phyloP scores from a whole-genome alignment of 2,797 vertebrate genomes.

The Meda fulgida region DNA sequence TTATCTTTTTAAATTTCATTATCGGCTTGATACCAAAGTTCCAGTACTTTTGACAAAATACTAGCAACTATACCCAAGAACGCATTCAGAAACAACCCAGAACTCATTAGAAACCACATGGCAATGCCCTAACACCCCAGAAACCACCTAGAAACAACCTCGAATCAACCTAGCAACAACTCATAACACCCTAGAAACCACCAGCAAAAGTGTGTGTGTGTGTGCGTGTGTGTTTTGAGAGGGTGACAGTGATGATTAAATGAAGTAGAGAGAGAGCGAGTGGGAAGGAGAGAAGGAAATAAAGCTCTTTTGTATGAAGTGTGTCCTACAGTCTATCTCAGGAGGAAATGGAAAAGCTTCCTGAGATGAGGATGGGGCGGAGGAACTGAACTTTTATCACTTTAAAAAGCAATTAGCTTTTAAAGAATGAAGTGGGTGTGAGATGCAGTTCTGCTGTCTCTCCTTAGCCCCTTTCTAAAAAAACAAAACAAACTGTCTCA shows the following conservation, averaged over 20 bases:
- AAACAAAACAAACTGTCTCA: background rate
- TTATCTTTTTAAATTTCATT: background rate
- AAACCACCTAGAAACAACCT: background rate
- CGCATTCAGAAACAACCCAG: background rate
- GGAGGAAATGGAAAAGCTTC: constrained; percentile 36
- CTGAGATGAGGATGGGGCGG: constrained; percentile 1
- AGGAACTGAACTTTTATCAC: constrained; percentile 37
- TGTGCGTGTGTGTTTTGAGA: background rate
- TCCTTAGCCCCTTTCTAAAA: background rate
- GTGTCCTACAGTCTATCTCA: constrained; percentile 14
- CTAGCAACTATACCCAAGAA: background rate
- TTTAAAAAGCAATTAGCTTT: constrained; percentile 30
- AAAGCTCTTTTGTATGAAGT: constrained; percentile 9
- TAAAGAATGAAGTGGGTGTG: constrained; percentile 33
- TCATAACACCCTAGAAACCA: no score
- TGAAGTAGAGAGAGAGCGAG: background rate
- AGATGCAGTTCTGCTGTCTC: background rate
- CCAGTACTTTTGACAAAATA: background rate
- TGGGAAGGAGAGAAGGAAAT: background rate
- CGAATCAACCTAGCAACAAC: background rate
- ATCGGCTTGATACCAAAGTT: background rate
- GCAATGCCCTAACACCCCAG: background rate
- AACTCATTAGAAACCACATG: background rate
- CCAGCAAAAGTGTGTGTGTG: no score
- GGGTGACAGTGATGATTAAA: constrained; percentile 17